Base-by-base conservation (phyloP, 2,888 invertebrate species). In the Latrodectus hesperus region DNA sequence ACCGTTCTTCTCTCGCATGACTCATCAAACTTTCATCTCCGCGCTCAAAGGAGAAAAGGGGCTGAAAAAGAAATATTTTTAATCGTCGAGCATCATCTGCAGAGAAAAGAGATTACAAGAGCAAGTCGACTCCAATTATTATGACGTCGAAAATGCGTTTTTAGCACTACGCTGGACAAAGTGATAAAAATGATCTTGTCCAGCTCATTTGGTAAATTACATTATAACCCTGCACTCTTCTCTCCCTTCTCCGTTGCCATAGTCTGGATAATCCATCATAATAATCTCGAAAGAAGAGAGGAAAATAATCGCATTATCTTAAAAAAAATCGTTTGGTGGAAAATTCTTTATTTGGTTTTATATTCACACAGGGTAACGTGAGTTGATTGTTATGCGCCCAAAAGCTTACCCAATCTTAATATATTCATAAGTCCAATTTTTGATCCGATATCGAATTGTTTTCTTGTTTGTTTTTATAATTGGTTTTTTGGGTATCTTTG, bases 101-200 rank as follows among this genome's bases (percentile, higher is more conserved):
- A 11, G 26, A 52, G 22, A 78, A 68, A 68, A 52, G 51, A 16
- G 38, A 67, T 22, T 52, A 65, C 38, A 64, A 53, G 67, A 73
- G 53, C 71, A 22, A 49, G 80, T 74, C 74, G 53, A 11, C 67
- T 82, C 75, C 75, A 82, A 82, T 82, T 82, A 82, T 82, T 52
- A 53, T 71, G 77, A 79, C 79, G 71, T 68, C 53, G 22, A 52
- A 22, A 26, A 68, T 68, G 77, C 77, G 65, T 51, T 77, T 68
- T 77, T 77, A 77, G 79, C 70, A 60, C 79, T 49, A 73, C 14
- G 22, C 64, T 51, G 55, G 68, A 75, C 70, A 82, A 82, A 82
- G 75, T 82, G 82, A 82, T 82, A 82, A 82, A 82, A 82, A 82
- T 82, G 82, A 82, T 74, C 82, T 82, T 82, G 75, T 82, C 82